These are phyloP conservation scores for Cryptophagus acutangulus DNA, from an alignment of 2,888 invertebrate species.

Conservation along the genomic window DNA sequence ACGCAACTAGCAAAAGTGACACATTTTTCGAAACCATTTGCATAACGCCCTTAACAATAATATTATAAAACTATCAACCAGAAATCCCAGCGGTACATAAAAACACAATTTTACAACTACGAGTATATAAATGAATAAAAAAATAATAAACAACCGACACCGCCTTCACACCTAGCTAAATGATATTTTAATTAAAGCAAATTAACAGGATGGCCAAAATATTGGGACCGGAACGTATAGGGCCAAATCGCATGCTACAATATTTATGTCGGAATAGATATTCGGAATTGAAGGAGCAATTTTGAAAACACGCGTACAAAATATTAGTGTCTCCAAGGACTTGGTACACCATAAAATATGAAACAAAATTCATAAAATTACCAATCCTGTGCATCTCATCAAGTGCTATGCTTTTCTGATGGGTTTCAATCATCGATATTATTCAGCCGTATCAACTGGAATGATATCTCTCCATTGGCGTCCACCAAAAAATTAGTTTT, in stretches of 20 bases:
- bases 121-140: slow-evolving; percentile 3
- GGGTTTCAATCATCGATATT: slow-evolving; percentile 43
- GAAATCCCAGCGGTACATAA: slow-evolving; percentile 28
- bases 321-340: slow-evolving; percentile 21
- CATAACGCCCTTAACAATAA: slow-evolving; percentile 3
- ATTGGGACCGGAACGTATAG: no score
- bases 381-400: slow-evolving; percentile 45
- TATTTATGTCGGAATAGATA: no score
- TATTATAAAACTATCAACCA: slow-evolving; percentile 5
- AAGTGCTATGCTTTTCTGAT: slow-evolving; percentile 33
- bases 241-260: no score
- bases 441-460: slow-evolving; percentile 16
- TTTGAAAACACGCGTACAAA: slow-evolving; percentile 19
- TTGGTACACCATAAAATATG: slow-evolving; percentile 39
- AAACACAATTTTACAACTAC: slow-evolving; percentile 32
- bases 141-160: slow-evolving; percentile 1
- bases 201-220: neutral
- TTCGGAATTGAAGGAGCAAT: no score
- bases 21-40: slow-evolving; percentile 4
- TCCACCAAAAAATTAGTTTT: no score
- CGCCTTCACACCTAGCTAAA: neutral
- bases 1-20: slow-evolving; percentile 8
- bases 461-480: neutral
- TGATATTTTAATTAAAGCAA: neutral
- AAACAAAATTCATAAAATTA: slow-evolving; percentile 42